phyloP scores from a whole-genome alignment of 2,797 vertebrate genomes.

The Triplophysa bombifrons region DNA sequence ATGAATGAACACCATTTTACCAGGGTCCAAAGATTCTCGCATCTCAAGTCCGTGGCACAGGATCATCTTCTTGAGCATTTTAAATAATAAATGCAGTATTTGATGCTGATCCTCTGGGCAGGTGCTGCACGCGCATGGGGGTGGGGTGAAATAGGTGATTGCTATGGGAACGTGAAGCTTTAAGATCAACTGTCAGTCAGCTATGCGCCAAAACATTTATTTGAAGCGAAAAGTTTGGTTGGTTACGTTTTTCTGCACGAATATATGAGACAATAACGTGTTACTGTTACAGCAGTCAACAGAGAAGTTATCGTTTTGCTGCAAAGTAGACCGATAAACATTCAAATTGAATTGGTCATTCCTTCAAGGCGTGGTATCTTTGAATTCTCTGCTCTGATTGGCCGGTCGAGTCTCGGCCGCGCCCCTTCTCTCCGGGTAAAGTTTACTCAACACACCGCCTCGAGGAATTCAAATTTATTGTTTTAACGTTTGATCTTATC shows the following conservation, averaged over 20 bases:
- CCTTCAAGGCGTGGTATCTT: slow-evolving; percentile 71
- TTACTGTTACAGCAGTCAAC: not conserved
- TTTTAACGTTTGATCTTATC: not conserved
- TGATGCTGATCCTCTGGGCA: slow-evolving; percentile 50
- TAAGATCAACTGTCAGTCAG: slow-evolving; percentile 6
- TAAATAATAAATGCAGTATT: slow-evolving; percentile 72
- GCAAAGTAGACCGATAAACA: not conserved
- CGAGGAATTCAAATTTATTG: not conserved
- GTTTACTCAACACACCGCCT: not conserved
- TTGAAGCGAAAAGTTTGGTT: too few relatives aligned
- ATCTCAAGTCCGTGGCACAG: slow-evolving; percentile 47
- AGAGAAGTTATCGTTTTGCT: not conserved
- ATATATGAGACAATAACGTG: not conserved
- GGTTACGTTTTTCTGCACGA: not conserved
- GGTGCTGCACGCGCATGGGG: slow-evolving; percentile 41
- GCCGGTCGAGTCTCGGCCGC: not conserved
- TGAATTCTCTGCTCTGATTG: slow-evolving; percentile 65
- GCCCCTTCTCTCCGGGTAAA: slow-evolving; percentile 1
- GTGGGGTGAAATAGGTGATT: slow-evolving; percentile 57
- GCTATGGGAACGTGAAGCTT: slow-evolving; percentile 52
- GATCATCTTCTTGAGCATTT: slow-evolving; percentile 60
- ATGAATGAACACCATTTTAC: not conserved
- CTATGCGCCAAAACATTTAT: not conserved
- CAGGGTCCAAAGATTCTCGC: slow-evolving; percentile 47
- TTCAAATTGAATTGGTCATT: slow-evolving; percentile 64